Base-by-base conservation (phyloP, 2,113 vertebrate species). In the Podarcis cretensis region DNA sequence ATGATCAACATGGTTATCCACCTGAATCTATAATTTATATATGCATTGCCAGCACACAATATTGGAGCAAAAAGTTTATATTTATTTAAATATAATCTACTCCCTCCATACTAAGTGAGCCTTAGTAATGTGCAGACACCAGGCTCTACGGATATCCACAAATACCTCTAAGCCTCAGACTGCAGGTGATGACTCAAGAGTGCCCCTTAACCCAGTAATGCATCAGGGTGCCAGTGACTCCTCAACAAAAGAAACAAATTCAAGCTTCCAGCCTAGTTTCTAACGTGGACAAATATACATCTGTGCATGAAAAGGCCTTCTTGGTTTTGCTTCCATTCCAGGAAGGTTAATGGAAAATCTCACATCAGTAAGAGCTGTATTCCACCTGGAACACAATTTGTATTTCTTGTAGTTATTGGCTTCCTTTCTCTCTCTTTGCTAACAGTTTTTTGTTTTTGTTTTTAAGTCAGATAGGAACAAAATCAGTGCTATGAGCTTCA, bases 321-420 rank as follows among this genome's bases (percentile, higher is more conserved):
- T 82, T 87, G 69, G 35, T 75, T 3, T 32, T 84, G 37, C 27
- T 12, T 25, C 48, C 30, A 65, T 6, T 74, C 48, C 27, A 18
- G 12, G 32, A 18, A 43, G 18, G 8, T 37, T 68, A 35, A 32
- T 37, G 32, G 43, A 16, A 57, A 3, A 0, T 2, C 69, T 57
- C 69, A 85, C 13, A 75, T 20, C 69, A 87, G 43, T 27, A 12
- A 30, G n/a, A 59, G 16, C 18, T 68, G 6, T 68, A 54, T 76
- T 69, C 43, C 54, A 18, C 74, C 78, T 89, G 43, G 83, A 9
- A 35, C 27, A 66, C 57, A 87, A 83, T 81, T 85, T 0, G 0
- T 74, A 1, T 74, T 87, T 84, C 54, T 87, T 86, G 43, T 76
- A 86, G 89, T 92, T 89, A 3, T 3, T 89, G 75, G 8, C 27